Base-by-base conservation (phyloP, 2,888 invertebrate genomes). In the Tenthredo mesomela region DNA sequence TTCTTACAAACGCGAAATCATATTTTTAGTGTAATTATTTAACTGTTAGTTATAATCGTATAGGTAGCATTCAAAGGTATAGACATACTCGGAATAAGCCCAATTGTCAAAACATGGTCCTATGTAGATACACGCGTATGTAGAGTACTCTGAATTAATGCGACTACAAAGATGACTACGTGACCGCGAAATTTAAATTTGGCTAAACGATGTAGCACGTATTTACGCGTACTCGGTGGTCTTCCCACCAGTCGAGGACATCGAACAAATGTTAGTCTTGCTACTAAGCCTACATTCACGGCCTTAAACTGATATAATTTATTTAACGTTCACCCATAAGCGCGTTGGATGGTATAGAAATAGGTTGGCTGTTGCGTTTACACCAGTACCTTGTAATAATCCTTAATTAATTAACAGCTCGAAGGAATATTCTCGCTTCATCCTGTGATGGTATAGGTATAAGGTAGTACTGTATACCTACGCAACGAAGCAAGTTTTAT, bases 371-470 rank as follows among this genome's bases (percentile, higher is more conserved):
- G 82, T 67, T 67, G 25, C 82, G 47, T 47, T 82, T 50, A 65
- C 65, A 82, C 82, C 82, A 21, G n/a, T 25, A 58, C 80, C 67
- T 82, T 50, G 61, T 65, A 82, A 82, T 82, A 70, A 82, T 82
- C 82, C 82, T 50, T 82, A 50, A 82, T 82, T 82, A 82, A 82
- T 82, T 82, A 82, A 82, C 70, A 47, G 67, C 82, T 67, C 15
- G 25, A 47, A 82, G 82, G 54, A 82, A 82, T 67, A 82, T 47
- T 70, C 82, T 6, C 47, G n/a, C 67, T 25, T 6, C 25, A 47
- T 40, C 0, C n/a, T 9, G n/a, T n/a, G n/a, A n/a, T n/a, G 18
- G 6, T 50, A 29, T 29, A 65, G 21, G 67, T n/a, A 71, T 2
- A 3, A 33, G 33, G 33, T 37, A 7, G 33, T 37, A 37, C 1